Evolutionary conservation across 2,113 vertebrate genomes (phyloP).

Genomic region (Cyanistes caeruleus): DNA sequence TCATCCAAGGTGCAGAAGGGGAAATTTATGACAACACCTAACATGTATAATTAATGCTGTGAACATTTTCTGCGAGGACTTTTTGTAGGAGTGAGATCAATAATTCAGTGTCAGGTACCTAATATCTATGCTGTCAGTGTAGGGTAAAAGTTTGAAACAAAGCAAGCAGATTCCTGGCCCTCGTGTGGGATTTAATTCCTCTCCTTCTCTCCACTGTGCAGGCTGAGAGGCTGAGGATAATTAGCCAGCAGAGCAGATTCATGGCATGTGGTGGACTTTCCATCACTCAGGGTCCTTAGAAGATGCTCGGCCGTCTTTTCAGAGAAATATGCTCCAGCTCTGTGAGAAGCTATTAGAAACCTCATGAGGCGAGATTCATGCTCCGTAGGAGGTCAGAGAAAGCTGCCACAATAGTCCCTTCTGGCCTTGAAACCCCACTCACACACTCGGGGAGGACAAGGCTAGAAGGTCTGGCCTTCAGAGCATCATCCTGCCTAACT

Average conservation of each 20-base stretch:
- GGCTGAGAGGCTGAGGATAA: not conserved
- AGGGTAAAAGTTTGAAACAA: not conserved
- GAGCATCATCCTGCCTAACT: not conserved
- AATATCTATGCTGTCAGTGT: not conserved
- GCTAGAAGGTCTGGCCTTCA: not conserved
- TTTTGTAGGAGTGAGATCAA: not conserved
- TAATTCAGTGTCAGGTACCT: not conserved
- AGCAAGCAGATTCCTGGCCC: not conserved
- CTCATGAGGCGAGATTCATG: not conserved
- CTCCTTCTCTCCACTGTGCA: not conserved
- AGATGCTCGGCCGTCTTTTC: not conserved
- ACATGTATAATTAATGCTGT: not conserved
- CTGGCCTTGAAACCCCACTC: not conserved
- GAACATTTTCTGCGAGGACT: not conserved
- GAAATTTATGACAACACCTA: conserved; percentile 3
- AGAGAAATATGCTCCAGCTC: not conserved
- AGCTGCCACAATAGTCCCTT: conserved; percentile 30
- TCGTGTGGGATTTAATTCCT: not conserved
- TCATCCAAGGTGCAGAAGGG: not conserved
- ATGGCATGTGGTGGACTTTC: conserved; percentile 30
- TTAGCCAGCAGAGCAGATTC: conserved; percentile 10
- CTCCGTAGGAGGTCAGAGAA: not conserved
- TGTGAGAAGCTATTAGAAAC: not conserved
- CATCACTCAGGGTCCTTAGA: conserved; percentile 29
- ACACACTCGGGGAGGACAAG: not conserved